phyloP scores from a whole-genome alignment of 2,888 invertebrate species.

The Listrodromus nycthemerus region DNA sequence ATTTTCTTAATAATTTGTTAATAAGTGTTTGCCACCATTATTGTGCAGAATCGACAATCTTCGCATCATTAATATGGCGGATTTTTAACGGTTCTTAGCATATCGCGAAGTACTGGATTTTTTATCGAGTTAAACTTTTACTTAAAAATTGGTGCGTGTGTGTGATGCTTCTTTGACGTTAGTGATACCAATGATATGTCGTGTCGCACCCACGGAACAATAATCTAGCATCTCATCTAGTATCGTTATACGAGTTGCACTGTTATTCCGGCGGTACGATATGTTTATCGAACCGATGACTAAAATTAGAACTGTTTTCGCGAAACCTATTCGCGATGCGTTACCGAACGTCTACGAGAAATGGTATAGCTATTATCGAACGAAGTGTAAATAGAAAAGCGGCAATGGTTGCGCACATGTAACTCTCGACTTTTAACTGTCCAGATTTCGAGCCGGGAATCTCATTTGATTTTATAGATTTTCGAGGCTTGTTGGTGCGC shows the following conservation, averaged over 20 bases:
- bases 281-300: background rate
- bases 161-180: background rate
- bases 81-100: too few relatives aligned
- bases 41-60: too few relatives aligned
- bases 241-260: background rate
- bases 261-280: background rate
- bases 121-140: too few relatives aligned
- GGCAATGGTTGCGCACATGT: conserved; percentile 24
- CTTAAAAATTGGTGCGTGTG: too few relatives aligned
- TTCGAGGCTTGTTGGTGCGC: conserved; percentile 3
- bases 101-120: too few relatives aligned
- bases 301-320: background rate
- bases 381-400: conserved; percentile 50
- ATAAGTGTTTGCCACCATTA: too few relatives aligned
- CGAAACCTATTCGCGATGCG: background rate
- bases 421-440: conserved; percentile 48
- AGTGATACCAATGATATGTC: conserved; percentile 33
- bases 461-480: conserved; percentile 31
- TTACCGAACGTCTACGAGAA: conserved; percentile 52
- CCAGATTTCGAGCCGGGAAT: conserved; percentile 57
- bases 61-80: too few relatives aligned
- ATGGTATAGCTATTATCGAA: conserved; percentile 30
- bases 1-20: too few relatives aligned
- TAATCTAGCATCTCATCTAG: background rate
- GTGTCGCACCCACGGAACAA: background rate